Percentiles rank a stretch among this genome's conserved stretches.
Conservation (phyloP, 2,113 vertebrate species). For the Dipodomys ordii region DNA sequence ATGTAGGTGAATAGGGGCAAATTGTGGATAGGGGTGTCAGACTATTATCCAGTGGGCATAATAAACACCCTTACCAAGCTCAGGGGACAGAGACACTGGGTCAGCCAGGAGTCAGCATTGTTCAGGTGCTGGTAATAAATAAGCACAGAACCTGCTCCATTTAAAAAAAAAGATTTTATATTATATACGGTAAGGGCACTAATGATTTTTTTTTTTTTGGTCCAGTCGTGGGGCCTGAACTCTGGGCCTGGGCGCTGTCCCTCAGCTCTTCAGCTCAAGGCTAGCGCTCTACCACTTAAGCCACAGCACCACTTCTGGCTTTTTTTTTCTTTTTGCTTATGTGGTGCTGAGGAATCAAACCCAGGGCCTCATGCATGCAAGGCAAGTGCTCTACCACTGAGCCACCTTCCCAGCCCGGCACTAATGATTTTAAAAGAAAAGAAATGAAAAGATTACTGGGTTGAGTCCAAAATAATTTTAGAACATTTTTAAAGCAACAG, state of each 20-base stretch:
- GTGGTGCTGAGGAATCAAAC: too few species aligned
- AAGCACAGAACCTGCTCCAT: not conserved
- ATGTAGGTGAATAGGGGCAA: not conserved
- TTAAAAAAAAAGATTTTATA: constrained; percentile 51
- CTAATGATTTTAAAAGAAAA: too few species aligned
- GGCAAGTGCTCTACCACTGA: too few species aligned
- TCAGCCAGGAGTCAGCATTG: constrained; percentile 28
- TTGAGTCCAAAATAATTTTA: constrained; percentile 58
- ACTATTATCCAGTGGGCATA: not conserved
- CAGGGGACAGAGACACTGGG: not conserved
- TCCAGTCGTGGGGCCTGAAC: too few species aligned
- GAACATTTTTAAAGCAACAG: constrained; percentile 17
- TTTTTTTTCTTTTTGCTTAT: too few species aligned
- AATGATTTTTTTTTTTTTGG: not conserved
- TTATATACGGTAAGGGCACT: constrained; percentile 4
- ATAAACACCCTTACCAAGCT: not conserved
- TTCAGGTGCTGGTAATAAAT: not conserved
- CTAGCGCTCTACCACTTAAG: too few species aligned
- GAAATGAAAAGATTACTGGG: not conserved
- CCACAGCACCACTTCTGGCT: too few species aligned
- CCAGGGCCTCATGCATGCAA: too few species aligned
- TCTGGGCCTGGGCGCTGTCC: too few species aligned
- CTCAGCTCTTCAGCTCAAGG: too few species aligned
- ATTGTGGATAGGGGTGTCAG: not conserved
- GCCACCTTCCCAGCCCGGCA: too few species aligned